Evolutionary conservation across 1,140 invertebrate genomes (phyloP).

Genomic region (Orius insidiosus): DNA sequence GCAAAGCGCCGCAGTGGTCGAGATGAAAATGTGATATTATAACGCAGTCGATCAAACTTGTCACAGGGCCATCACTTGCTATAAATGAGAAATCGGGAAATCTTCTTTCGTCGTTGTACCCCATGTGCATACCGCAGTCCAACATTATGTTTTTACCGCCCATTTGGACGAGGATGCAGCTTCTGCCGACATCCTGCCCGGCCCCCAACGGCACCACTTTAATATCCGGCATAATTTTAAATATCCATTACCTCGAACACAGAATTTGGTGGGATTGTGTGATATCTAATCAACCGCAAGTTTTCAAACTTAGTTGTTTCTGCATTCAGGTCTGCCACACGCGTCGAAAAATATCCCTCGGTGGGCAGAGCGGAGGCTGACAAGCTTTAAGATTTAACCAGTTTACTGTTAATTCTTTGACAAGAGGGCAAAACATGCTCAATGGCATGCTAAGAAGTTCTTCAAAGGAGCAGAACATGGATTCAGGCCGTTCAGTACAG

Average conservation of each 20-base stretch:
- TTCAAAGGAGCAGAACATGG: no score
- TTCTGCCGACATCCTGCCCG: conserved; percentile 94
- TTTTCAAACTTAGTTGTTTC: no score
- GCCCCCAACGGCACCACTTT: conserved; percentile 82
- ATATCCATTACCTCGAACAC: not conserved
- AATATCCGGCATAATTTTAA: conserved; percentile 61
- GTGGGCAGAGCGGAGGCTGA: no score
- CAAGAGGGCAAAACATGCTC: no score
- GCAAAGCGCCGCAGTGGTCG: conserved; percentile 96
- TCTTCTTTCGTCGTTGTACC: conserved; percentile 91
- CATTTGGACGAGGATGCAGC: conserved; percentile 91
- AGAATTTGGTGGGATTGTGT: no score
- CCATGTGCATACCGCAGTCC: conserved; percentile 99
- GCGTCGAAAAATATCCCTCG: no score
- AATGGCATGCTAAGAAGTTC: no score
- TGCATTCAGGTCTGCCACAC: no score
- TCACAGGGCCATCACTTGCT: conserved; percentile 69
- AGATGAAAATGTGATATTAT: conserved; percentile 99
- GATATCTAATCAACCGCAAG: no score
- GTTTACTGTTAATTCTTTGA: no score
- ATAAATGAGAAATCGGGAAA: conserved; percentile 99
- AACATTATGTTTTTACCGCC: conserved; percentile 99
- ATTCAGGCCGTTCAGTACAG: no score
- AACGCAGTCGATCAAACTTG: conserved; percentile 89
- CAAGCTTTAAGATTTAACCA: no score